phyloP scores from a whole-genome alignment of 2,888 invertebrate species.

The Ornithoptera priamus region DNA sequence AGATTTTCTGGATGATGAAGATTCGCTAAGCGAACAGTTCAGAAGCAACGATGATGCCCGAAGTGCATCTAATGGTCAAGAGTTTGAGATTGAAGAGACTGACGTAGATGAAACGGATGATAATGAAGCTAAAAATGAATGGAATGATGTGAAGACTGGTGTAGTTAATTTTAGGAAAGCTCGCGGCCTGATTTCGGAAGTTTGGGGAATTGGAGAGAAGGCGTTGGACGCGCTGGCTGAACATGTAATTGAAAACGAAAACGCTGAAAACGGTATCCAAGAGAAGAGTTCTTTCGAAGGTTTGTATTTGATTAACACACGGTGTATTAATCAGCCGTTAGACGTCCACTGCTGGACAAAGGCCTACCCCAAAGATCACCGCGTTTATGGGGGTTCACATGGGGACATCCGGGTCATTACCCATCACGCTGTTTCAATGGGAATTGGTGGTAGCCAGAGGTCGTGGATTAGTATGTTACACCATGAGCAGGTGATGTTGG shows the following conservation, averaged over 20 bases:
- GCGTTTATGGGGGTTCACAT: too few species aligned
- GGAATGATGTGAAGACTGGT: constrained; percentile 1
- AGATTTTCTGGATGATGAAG: constrained; percentile 32
- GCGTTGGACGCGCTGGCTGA: constrained; percentile 61
- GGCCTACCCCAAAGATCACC: too few species aligned
- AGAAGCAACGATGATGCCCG: constrained; percentile 27
- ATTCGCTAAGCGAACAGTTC: not conserved
- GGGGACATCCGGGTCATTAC: too few species aligned
- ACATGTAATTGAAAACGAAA: constrained; percentile 60
- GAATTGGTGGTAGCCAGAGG: too few species aligned
- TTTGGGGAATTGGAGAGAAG: constrained; percentile 60
- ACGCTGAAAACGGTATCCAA: constrained; percentile 57
- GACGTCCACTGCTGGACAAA: too few species aligned
- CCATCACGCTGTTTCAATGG: too few species aligned
- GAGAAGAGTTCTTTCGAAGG: constrained; percentile 66
- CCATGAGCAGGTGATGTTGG: too few species aligned
- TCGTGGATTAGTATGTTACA: too few species aligned
- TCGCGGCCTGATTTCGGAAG: constrained; percentile 51
- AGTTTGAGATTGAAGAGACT: constrained; percentile 16
- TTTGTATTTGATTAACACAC: constrained; percentile 42
- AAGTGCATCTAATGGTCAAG: constrained; percentile 18
- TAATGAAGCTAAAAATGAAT: constrained; percentile 9
- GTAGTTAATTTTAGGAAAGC: constrained; percentile 36
- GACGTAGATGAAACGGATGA: constrained; percentile 3
- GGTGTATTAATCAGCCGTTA: too few species aligned